A percentile compares a stretch with the other conserved stretches of the same genome.
phyloP scores from a whole-genome alignment of 2,797 vertebrate genomes.

The Anableps anableps region DNA sequence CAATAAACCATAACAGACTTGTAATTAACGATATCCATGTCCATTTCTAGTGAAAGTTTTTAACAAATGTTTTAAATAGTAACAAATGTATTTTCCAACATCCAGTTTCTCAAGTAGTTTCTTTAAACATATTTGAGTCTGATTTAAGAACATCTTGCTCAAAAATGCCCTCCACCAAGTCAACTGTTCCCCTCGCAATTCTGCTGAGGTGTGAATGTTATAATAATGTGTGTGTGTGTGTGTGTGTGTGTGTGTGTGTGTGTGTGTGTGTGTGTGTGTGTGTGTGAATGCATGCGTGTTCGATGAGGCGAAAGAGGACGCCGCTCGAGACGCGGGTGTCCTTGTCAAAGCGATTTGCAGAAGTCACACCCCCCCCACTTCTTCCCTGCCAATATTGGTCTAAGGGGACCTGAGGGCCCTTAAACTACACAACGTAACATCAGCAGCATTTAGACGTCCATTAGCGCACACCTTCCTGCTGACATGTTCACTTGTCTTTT shows the following conservation, averaged over 20 bases:
- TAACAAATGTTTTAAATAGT: background rate
- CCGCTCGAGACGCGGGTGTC: constrained; percentile 75
- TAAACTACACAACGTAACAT: constrained; percentile 71
- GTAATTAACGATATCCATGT: background rate
- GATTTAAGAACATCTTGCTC: constrained; percentile 12
- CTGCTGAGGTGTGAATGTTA: constrained; percentile 76
- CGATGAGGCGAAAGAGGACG: constrained; percentile 78
- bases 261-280: constrained; percentile 36
- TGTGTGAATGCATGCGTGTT: constrained; percentile 57
- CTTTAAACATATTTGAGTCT: background rate
- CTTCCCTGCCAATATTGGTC: constrained; percentile 70
- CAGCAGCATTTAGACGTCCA: constrained; percentile 79
- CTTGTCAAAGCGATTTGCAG: constrained; percentile 82
- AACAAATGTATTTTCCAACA: background rate
- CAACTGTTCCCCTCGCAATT: constrained; percentile 75
- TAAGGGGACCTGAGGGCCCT: constrained; percentile 73
- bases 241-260: constrained; percentile 24
- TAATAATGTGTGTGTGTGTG: constrained; percentile 26
- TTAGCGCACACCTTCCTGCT: constrained; percentile 61
- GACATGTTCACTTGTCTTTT: constrained; percentile 42
- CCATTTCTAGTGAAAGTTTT: background rate
- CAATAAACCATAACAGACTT: background rate
- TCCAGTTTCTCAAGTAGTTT: background rate
- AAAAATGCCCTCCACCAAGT: constrained; percentile 66
- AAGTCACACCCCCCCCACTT: constrained; percentile 75